phyloP scores from a whole-genome alignment of 2,888 invertebrate genomes.

The Spatulosminthurus flaviceps region DNA sequence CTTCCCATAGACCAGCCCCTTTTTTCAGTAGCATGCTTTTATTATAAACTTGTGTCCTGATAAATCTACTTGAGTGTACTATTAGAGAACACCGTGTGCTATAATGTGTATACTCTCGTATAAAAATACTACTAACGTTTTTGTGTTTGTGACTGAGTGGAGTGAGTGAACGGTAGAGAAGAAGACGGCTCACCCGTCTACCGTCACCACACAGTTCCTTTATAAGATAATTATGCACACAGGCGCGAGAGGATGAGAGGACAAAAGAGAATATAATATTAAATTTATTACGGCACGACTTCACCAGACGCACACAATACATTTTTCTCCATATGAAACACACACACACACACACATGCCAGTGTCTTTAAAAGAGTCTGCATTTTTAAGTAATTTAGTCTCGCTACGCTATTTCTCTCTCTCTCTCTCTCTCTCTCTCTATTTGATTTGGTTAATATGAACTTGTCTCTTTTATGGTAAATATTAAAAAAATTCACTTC shows the following conservation, averaged over 20 bases:
- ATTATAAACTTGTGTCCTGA: too few species aligned
- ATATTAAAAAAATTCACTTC: too few species aligned
- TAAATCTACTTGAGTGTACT: too few species aligned
- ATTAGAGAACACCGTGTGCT: too few species aligned
- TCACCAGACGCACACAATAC: neutral
- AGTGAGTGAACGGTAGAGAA: neutral
- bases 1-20: too few species aligned
- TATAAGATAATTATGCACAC: neutral
- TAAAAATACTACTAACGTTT: too few species aligned
- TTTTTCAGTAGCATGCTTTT: too few species aligned
- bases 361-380: constrained; percentile 18
- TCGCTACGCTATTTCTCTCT: neutral
- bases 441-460: constrained; percentile 8
- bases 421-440: constrained; percentile 12
- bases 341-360: neutral
- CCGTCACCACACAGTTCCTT: neutral
- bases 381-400: constrained; percentile 28
- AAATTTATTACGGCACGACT: constrained; percentile 16
- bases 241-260: constrained; percentile 16
- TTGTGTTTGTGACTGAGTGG: neutral
- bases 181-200: neutral
- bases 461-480: neutral
- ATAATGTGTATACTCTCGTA: too few species aligned
- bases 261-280: constrained; percentile 6
- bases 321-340: neutral